phyloP scores from a whole-genome alignment of 2,888 invertebrate genomes.

The Spialia ferax region DNA sequence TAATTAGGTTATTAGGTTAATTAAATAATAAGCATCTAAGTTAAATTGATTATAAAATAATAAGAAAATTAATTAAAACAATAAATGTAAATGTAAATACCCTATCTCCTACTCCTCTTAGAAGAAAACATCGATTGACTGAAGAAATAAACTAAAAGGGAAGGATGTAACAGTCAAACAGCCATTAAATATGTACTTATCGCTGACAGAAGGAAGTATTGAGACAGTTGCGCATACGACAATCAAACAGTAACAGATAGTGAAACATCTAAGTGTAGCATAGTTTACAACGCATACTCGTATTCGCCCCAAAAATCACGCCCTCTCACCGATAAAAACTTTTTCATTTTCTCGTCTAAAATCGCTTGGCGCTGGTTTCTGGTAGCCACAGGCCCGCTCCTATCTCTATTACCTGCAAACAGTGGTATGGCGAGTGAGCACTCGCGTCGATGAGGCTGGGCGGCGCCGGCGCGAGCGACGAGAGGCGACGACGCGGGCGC shows the following conservation, averaged over 20 bases:
- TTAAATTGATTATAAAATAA: not conserved
- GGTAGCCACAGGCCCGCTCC: conserved; percentile 88
- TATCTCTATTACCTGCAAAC: conserved; percentile 88
- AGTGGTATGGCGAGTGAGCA: conserved; percentile 77
- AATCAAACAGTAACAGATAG: conserved; percentile 66
- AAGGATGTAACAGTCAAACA: conserved; percentile 53
- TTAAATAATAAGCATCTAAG: too few relatives aligned
- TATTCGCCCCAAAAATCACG: conserved; percentile 67
- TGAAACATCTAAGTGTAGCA: conserved; percentile 77
- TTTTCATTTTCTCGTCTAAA: conserved; percentile 97
- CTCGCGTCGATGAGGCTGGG: conserved; percentile 44
- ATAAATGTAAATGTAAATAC: conserved; percentile 31
- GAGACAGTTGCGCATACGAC: conserved; percentile 49
- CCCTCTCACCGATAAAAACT: conserved; percentile 95
- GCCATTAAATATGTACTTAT: conserved; percentile 69
- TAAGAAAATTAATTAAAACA: not conserved
- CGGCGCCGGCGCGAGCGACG: conserved; percentile 49
- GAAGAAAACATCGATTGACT: conserved; percentile 30
- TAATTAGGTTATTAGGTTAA: too few relatives aligned
- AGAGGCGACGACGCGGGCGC: conserved; percentile 46
- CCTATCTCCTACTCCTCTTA: conserved; percentile 15
- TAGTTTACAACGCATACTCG: conserved; percentile 74
- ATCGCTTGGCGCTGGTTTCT: conserved; percentile 94
- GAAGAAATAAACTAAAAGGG: conserved; percentile 24
- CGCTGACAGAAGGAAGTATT: conserved; percentile 66